Base-by-base conservation (phyloP, 64 coral and sea anemone genomes). In the Dendronephthya gigantea region DNA sequence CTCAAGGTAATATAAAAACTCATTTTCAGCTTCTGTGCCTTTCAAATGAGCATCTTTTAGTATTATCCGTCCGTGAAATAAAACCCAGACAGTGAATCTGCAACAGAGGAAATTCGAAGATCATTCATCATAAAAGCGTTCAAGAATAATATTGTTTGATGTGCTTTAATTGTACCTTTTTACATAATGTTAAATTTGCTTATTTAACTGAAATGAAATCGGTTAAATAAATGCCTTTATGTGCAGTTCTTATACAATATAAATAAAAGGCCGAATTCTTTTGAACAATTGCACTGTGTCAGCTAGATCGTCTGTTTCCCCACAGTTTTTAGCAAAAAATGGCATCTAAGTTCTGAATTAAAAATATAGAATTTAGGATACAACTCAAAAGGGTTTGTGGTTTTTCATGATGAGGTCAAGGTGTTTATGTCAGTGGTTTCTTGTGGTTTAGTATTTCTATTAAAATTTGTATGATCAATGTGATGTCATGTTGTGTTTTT, bases 1-100 rank as follows among this genome's bases (percentile, higher is more conserved):
- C 90, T 98, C 4, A 91, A 89, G 83, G 95, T 98, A 49, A 25
- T 14, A 48, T 14, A 12, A 15, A 83, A 19, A 28, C 33, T 37
- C n/a, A 81, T 29, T 52, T 4, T 83, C 12, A 5, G 17, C 7
- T 62, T 23, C 25, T 62, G 19, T 62, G 3, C 55, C 6, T 23
- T 16, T 2, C 6, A 62, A 62, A 62, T 5, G 6, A 22, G 25
- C 17, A 22, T 62, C 19, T 62, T 23, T 16, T 62, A n/a, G 50
- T n/a, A 19, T 23, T 62, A 19, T 62, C 55, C 13, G 23, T 12
- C 50, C 23, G 50, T 16, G 23, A 52, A 2, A 7, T 27, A 23
- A 62, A 62, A 23, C 25, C 55, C 55, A 62, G 55, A 62, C 55
- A 62, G 41, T 45, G n/a, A 45, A 45, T 45, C 11, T 45, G 41